Percentiles rank a stretch among this genome's conserved stretches.
Conservation (phyloP, 2,113 vertebrate genomes). For the Indri indri region DNA sequence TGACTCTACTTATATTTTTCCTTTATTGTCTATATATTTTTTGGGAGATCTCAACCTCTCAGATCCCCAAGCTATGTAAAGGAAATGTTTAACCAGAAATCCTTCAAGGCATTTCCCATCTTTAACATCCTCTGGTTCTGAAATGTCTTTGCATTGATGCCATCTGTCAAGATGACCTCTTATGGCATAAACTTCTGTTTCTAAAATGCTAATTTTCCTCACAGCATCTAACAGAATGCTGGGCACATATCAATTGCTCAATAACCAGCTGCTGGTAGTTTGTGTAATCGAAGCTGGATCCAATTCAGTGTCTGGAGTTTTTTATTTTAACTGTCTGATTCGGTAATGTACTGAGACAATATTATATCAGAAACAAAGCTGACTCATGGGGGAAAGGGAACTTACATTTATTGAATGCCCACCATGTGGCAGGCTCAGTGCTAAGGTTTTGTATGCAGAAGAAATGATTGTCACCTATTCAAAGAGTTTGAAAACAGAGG, state of each 20-base stretch:
- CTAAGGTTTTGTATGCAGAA: background rate
- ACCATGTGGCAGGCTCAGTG: background rate
- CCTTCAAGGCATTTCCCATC: background rate
- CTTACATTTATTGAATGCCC: background rate
- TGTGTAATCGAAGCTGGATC: constrained; percentile 40
- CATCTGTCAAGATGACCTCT: constrained; percentile 1
- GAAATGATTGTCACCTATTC: background rate
- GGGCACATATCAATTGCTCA: background rate
- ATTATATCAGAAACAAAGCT: constrained; percentile 50
- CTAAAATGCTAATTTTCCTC: constrained; percentile 44
- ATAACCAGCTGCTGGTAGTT: constrained; percentile 64
- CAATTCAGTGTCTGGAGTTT: constrained; percentile 24
- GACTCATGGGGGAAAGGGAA: background rate
- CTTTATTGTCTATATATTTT: background rate
- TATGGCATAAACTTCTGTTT: background rate
- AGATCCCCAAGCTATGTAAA: background rate
- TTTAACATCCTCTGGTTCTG: background rate
- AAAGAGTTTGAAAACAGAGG: constrained; percentile 14
- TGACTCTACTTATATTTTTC: background rate
- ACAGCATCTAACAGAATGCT: background rate
- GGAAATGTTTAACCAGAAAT: background rate
- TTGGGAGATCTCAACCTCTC: background rate
- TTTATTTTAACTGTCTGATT: constrained; percentile 57
- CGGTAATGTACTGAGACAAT: constrained; percentile 40
- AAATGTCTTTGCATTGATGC: background rate